Evolutionary conservation across 2,888 invertebrate species (phyloP), one percentile per base, ranked within the genome.

Genomic region (Frankliniella intonsa): DNA sequence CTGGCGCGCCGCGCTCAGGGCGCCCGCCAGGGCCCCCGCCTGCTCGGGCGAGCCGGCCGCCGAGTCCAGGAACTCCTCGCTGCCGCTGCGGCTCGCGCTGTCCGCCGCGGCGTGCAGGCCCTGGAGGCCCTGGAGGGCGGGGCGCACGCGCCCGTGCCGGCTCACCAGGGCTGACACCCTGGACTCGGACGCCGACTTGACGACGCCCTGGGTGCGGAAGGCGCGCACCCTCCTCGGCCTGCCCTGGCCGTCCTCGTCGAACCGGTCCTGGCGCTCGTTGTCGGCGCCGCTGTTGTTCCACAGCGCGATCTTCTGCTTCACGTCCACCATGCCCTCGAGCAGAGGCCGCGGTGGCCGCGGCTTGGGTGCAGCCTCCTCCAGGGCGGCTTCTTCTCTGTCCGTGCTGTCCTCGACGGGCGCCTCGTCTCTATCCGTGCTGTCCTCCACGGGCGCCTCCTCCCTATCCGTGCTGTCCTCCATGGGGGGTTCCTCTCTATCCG

Each of bases 31-130:
- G 14, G 17, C 55, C 55, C 14, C 11, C 14, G 8, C 55, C 55
- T 55, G 38, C 38, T 38, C 38, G 19, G 62, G 62, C 62, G 62
- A 62, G 62, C 62, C 62, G 62, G n/a, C 69, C 7, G 69, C 69
- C 69, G 69, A 25, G 22, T 76, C 69, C 22, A 76, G 69, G 69
- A 76, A 76, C 69, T 76, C 69, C 69, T 76, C 69, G 69, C 69
- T 76, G 69, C 69, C 69, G 69, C 69, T 76, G 69, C 69, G 69
- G 69, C 38, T 38, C 38, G 38, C 38, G 38, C 69, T 76, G 69
- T 76, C 69, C 69, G 69, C 22, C 25, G 69, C 69, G 9, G 69
- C 69, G 69, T n/a, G 22, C 22, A 11, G 22, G 69, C 22, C 69
- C 7, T 22, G n/a, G 69, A n/a, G 69, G 69, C 69, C 69, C 22